These are phyloP conservation scores for Dasyurus viverrinus DNA, from an alignment of 2,113 vertebrate species.

Conservation along the genomic window DNA sequence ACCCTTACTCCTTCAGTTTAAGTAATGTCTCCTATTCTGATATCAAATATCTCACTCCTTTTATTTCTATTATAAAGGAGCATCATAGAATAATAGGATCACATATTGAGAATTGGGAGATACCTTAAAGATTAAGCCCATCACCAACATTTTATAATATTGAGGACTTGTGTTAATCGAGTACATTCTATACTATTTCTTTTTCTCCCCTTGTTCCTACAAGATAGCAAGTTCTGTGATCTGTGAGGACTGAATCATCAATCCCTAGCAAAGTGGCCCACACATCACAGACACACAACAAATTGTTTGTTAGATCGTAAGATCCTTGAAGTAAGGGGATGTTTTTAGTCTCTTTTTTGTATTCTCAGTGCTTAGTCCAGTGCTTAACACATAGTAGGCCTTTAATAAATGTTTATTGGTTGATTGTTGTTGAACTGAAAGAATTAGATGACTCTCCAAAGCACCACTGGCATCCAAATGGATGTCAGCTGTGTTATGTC, in stretches of 20 bases:
- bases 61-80: neutral
- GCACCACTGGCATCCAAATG: neutral
- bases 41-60: neutral
- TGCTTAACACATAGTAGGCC: neutral
- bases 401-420: neutral
- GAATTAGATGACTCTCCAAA: neutral
- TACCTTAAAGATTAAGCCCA: neutral
- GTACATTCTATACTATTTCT: neutral
- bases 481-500: neutral
- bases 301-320: neutral
- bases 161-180: neutral
- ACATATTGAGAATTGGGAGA: neutral
- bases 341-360: neutral
- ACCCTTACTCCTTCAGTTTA: neutral
- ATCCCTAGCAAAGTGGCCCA: neutral
- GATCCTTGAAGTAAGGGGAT: neutral
- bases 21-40: neutral
- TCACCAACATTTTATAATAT: neutral
- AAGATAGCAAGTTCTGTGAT: neutral
- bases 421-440: neutral
- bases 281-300: neutral
- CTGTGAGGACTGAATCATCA: neutral
- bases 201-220: neutral
- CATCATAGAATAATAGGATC: neutral
- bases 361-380: neutral